Conservation (phyloP, 2,888 invertebrate species). For the Athetis lepigone region DNA sequence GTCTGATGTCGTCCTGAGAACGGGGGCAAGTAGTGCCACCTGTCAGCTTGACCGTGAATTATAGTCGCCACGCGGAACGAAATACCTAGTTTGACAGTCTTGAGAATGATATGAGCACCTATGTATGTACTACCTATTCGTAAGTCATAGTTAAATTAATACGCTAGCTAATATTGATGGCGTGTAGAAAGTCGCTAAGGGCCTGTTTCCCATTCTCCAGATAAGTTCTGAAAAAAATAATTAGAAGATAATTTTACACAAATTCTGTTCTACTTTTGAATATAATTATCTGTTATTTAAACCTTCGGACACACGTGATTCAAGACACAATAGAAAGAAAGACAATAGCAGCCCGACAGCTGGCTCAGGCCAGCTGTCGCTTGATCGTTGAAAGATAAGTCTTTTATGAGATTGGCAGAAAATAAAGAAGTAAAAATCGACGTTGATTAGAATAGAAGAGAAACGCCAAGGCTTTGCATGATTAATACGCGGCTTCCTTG, state of each 20-base stretch:
- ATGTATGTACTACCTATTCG: background rate
- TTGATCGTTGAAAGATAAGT: too few relatives aligned
- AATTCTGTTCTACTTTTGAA: too few relatives aligned
- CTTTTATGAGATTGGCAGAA: too few relatives aligned
- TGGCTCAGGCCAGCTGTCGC: too few relatives aligned
- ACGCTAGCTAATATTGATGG: background rate
- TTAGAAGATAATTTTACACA: too few relatives aligned
- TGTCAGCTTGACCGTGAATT: slow-evolving; percentile 54
- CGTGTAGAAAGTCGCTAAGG: too few relatives aligned
- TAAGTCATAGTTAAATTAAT: background rate
- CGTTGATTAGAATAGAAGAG: background rate
- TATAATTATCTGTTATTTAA: too few relatives aligned
- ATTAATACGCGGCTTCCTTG: background rate
- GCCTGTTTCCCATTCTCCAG: too few relatives aligned
- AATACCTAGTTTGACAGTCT: slow-evolving; percentile 12
- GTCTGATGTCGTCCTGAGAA: slow-evolving; percentile 48
- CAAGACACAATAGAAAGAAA: too few relatives aligned
- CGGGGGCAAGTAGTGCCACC: slow-evolving; percentile 51
- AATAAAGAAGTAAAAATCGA: background rate
- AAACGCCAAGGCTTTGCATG: background rate
- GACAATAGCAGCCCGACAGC: too few relatives aligned
- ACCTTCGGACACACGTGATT: too few relatives aligned
- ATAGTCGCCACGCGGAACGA: slow-evolving; percentile 49
- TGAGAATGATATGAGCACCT: background rate
- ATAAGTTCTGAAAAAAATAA: too few relatives aligned